Conservation (phyloP, 2,888 invertebrate species). For the Pemphredon lugubris region DNA sequence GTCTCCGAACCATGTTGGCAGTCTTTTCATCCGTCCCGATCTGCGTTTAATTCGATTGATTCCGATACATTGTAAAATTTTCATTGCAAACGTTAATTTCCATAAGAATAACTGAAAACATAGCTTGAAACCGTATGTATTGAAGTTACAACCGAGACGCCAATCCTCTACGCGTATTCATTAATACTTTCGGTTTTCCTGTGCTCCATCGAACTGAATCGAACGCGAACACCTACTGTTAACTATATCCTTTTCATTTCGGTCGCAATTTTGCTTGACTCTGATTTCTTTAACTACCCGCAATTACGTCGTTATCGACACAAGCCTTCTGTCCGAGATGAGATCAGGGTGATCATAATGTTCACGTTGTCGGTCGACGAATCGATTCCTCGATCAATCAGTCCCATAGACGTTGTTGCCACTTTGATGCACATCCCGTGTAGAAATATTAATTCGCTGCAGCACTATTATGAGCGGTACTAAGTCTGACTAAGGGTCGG, state of each 20-base stretch:
- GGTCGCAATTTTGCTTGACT: slow-evolving; percentile 26
- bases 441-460: slow-evolving; percentile 54
- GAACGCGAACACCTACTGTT: slow-evolving; percentile 46
- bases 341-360: slow-evolving; percentile 40
- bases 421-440: slow-evolving; percentile 48
- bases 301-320: slow-evolving; percentile 49
- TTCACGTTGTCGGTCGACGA: slow-evolving; percentile 13
- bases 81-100: too few relatives aligned
- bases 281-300: slow-evolving; percentile 42
- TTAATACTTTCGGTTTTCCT: slow-evolving; percentile 25
- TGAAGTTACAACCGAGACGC: slow-evolving; percentile 18
- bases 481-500: slow-evolving; percentile 52
- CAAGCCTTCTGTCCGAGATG: slow-evolving; percentile 44
- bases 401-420: slow-evolving; percentile 20
- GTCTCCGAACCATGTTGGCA: neutral
- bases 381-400: slow-evolving; percentile 24
- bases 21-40: neutral
- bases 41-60: too few relatives aligned
- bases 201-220: slow-evolving; percentile 17
- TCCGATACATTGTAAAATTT: too few relatives aligned
- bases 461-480: slow-evolving; percentile 49
- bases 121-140: too few relatives aligned
- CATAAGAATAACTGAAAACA: too few relatives aligned
- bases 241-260: slow-evolving; percentile 32
- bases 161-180: slow-evolving; percentile 8